Evolutionary conservation across 2,888 invertebrate species (phyloP).

Genomic region (Zelleria hepariella): DNA sequence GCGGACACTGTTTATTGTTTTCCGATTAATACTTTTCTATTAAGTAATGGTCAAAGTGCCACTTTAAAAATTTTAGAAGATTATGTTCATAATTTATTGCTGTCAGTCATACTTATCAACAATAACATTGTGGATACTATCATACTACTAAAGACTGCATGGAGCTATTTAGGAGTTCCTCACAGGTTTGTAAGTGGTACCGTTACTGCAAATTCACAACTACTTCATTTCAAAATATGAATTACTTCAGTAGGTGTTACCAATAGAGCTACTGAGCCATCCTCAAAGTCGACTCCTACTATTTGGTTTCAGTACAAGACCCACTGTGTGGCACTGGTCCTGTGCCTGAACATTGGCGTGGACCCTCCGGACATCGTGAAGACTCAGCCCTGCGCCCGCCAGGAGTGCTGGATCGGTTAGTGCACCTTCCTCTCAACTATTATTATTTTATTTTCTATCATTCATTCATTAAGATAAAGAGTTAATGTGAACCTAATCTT

Average conservation of each 20-base stretch:
- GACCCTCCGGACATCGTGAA: constrained; percentile 99
- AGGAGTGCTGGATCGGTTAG: constrained; percentile 97
- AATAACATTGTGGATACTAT: background rate
- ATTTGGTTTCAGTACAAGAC: constrained; percentile 97
- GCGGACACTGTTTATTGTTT: background rate
- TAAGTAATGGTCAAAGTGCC: background rate
- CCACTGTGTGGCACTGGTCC: constrained; percentile 96
- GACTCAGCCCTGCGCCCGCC: constrained; percentile 94
- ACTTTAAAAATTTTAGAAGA: background rate
- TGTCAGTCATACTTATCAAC: background rate
- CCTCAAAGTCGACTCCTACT: too few relatives aligned
- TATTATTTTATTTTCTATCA: too few relatives aligned
- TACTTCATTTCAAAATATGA: too few relatives aligned
- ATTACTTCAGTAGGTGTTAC: too few relatives aligned
- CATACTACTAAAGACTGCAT: too few relatives aligned
- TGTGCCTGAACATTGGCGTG: constrained; percentile 99
- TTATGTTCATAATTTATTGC: background rate
- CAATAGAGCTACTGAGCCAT: too few relatives aligned
- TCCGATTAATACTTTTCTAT: too few relatives aligned
- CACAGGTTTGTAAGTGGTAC: too few relatives aligned
- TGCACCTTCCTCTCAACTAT: constrained; percentile 5
- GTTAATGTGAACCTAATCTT: too few relatives aligned
- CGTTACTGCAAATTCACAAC: too few relatives aligned
- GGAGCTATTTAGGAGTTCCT: too few relatives aligned
- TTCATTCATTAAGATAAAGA: too few relatives aligned